Percentiles rank a stretch among this genome's conserved stretches.
Conservation (phyloP, 2,113 vertebrate genomes). For the Rhinolophus ferrumequinum region DNA sequence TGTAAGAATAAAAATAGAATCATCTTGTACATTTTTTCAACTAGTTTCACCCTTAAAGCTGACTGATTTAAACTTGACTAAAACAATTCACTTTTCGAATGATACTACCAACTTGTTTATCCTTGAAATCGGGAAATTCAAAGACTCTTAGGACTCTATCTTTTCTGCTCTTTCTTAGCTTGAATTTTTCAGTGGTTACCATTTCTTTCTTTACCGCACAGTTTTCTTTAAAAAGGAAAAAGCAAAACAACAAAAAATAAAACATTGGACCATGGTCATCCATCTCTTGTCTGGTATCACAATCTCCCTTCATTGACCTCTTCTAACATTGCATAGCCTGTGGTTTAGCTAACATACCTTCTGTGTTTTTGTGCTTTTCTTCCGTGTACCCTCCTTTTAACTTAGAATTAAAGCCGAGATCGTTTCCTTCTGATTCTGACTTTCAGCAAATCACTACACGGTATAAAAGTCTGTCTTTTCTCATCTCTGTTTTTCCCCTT, state of each 20-base stretch:
- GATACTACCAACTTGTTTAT: neutral
- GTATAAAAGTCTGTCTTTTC: conserved; percentile 1
- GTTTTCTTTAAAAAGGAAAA: neutral
- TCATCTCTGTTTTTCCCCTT: neutral
- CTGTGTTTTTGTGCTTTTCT: neutral
- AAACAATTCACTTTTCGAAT: conserved; percentile 30
- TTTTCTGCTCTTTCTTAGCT: conserved; percentile 12
- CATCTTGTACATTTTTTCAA: neutral
- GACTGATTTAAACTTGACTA: conserved; percentile 27
- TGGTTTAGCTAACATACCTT: neutral
- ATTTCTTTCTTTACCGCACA: neutral
- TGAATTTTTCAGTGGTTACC: neutral
- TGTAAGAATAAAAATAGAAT: conserved; percentile 29
- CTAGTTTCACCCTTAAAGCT: conserved; percentile 14
- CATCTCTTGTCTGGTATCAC: neutral
- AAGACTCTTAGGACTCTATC: neutral
- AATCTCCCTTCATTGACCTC: neutral
- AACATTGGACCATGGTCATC: neutral
- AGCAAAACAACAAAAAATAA: neutral
- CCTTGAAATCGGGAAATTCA: neutral
- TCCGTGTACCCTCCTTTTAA: neutral
- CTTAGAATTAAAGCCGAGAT: neutral
- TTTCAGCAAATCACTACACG: neutral
- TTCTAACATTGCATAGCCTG: neutral
- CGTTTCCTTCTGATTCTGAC: conserved; percentile 6